phyloP scores from a whole-genome alignment of 2,888 invertebrate species.

The Cheilosia variabilis region DNA sequence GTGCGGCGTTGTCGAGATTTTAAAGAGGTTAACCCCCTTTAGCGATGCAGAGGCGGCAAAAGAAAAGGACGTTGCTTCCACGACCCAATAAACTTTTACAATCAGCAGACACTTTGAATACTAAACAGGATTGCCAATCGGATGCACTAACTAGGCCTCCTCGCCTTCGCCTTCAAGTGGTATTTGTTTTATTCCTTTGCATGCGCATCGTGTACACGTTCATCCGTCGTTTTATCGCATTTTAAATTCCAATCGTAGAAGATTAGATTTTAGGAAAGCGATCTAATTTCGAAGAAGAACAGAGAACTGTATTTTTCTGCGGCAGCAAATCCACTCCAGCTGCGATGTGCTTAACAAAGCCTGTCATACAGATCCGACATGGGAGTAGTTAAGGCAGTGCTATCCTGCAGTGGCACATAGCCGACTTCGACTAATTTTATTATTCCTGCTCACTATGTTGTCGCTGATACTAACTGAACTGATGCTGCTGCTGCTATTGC shows the following conservation, averaged over 20 bases:
- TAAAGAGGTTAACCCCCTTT: conserved; percentile 56
- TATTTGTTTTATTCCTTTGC: conserved; percentile 22
- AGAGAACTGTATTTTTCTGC: conserved; percentile 28
- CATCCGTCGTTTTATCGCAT: conserved; percentile 51
- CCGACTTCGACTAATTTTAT: conserved; percentile 68
- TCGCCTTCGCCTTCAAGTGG: conserved; percentile 5
- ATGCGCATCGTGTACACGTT: conserved; percentile 12
- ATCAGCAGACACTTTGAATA: conserved; percentile 71
- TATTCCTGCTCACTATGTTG: conserved; percentile 45
- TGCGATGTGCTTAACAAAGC: conserved; percentile 64
- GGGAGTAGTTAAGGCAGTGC: conserved; percentile 61
- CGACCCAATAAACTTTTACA: conserved; percentile 74
- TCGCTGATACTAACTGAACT: conserved; percentile 13
- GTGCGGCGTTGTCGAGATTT: conserved; percentile 4
- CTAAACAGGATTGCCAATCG: conserved; percentile 73
- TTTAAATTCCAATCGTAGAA: conserved; percentile 64
- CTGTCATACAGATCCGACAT: conserved; percentile 69
- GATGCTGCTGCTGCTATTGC: conserved; percentile 25
- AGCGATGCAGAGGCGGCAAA: conserved; percentile 12
- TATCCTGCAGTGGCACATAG: conserved; percentile 9
- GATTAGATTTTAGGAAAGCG: conserved; percentile 66
- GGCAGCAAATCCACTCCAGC: conserved; percentile 65
- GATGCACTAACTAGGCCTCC: conserved; percentile 70
- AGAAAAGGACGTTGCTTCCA: conserved; percentile 43
- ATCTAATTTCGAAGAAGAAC: conserved; percentile 63